These are phyloP conservation scores for Nemotelus pantherinus DNA, from an alignment of 2,888 invertebrate species.

Conservation along the genomic window DNA sequence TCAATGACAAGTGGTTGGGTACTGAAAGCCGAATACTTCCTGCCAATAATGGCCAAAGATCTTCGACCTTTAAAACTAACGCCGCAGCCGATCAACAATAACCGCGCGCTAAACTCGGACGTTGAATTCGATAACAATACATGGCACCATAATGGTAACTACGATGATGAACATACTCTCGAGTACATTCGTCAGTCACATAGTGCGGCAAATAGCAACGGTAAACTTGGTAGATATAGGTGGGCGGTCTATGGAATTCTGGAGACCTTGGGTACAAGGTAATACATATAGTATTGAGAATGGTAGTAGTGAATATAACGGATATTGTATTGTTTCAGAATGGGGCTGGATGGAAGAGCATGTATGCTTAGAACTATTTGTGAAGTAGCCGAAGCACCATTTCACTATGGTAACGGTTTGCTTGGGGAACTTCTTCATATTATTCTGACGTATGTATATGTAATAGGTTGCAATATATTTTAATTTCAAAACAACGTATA, in stretches of 20 bases:
- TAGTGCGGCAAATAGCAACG: neutral
- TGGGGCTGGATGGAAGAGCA: constrained; percentile 72
- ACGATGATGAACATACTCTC: constrained; percentile 19
- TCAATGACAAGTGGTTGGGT: constrained; percentile 55
- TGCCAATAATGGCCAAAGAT: constrained; percentile 48
- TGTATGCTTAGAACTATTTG: constrained; percentile 81
- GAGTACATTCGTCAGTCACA: constrained; percentile 6
- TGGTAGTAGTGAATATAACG: neutral
- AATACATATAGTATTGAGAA: constrained; percentile 48
- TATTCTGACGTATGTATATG: constrained; percentile 74
- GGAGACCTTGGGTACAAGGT: constrained; percentile 71
- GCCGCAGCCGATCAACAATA: constrained; percentile 54
- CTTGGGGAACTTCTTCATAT: constrained; percentile 80
- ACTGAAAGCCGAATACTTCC: constrained; percentile 55
- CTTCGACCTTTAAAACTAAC: constrained; percentile 54
- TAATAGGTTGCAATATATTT: constrained; percentile 21
- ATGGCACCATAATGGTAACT: neutral
- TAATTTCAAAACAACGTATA: constrained; percentile 17
- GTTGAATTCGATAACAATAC: neutral
- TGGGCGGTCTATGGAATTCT: constrained; percentile 76
- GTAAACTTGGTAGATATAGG: constrained; percentile 60
- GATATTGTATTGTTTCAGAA: constrained; percentile 64
- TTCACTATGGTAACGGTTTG: constrained; percentile 75
- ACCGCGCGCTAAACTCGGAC: too few species aligned
- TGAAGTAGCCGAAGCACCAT: constrained; percentile 76